Base-by-base conservation (phyloP, 2,797 vertebrate genomes). In the Labeo calbasu region DNA sequence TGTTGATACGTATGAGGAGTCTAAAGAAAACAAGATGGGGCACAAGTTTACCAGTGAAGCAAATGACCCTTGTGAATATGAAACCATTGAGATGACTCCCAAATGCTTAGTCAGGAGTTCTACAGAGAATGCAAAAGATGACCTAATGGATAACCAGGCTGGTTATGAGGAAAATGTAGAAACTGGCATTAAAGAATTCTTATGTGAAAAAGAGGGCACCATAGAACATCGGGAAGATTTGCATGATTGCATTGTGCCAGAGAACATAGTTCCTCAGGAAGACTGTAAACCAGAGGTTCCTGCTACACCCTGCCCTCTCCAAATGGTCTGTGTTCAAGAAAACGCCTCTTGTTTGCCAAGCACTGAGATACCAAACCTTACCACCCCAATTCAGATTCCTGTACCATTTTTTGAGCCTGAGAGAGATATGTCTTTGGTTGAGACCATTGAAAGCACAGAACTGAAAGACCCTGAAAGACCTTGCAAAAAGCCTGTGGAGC, bases 51-150 rank as follows among this genome's bases (percentile, higher is more conserved):
- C 93, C 15, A 93, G 94, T 84, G 92, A 91, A 87, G 91, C 91
- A 2, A 92, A 94, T n/a, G 94, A 95, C 66, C 90, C 91, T 0
- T 95, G 95, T 66, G 94, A 95, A 75, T 97, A 97, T 0, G 93
- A 97, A 89, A 95, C 95, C 13, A 93, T 95, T n/a, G 95, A 96
- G 48, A 95, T 96, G 92, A 95, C 95, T 73, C 95, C 97, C 0
- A 90, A 94, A 87, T 93, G 90, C 92, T 90, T 92, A 81, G 82
- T 88, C 0, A 94, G 95, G 0, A 79, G 88, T 40, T 94, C 94
- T 0, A 84, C 85, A 51, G 87, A 94, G 57, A 86, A 86, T 13
- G 23, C 78, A 19, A 77, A 92, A 48, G 90, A 91, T 79, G 80
- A 6, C 0, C 79, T 86, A 79, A 79, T 0, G 0, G 46, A 83